Conservation (phyloP, 37 sponge, comb jelly and placozoan genomes). For the Dysidea cf. avara region DNA sequence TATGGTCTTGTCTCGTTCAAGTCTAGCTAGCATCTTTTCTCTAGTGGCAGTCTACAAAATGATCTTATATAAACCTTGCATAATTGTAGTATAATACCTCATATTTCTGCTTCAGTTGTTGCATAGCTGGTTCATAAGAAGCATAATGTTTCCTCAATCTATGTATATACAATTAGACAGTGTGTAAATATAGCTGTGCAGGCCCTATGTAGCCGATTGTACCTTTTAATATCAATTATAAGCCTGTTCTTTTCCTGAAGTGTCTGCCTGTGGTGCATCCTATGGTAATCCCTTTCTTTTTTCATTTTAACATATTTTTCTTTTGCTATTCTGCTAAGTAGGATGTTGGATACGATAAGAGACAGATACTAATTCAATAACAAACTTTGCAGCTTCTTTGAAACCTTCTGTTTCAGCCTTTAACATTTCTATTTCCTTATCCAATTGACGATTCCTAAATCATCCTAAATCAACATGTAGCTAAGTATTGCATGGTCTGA, state of each 20-base stretch:
- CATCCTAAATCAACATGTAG: not conserved
- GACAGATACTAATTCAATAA: not conserved
- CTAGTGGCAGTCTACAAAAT: constrained; percentile 47
- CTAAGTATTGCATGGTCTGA: not conserved
- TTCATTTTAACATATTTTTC: constrained; percentile 70
- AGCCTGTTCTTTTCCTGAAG: constrained; percentile 90
- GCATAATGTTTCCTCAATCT: constrained; percentile 78
- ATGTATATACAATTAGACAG: not conserved
- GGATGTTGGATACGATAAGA: not conserved
- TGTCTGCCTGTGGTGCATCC: constrained; percentile 93
- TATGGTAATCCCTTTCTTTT: constrained; percentile 96
- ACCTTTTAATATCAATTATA: constrained; percentile 70
- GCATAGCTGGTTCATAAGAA: constrained; percentile 70
- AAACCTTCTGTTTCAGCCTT: constrained; percentile 38
- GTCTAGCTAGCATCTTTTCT: constrained; percentile 79
- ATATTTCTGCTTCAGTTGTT: constrained; percentile 66
- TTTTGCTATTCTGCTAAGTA: constrained; percentile 65
- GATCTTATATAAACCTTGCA: not conserved
- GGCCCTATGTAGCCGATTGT: not conserved
- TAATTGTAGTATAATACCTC: constrained; percentile 34
- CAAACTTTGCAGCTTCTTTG: constrained; percentile 64
- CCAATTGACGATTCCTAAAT: constrained; percentile 68
- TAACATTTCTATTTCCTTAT: constrained; percentile 54
- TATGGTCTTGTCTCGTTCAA: constrained; percentile 81
- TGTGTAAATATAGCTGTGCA: not conserved